Evolutionary conservation across 1,140 invertebrate genomes (phyloP).

Genomic region (Colletes latitarsis): DNA sequence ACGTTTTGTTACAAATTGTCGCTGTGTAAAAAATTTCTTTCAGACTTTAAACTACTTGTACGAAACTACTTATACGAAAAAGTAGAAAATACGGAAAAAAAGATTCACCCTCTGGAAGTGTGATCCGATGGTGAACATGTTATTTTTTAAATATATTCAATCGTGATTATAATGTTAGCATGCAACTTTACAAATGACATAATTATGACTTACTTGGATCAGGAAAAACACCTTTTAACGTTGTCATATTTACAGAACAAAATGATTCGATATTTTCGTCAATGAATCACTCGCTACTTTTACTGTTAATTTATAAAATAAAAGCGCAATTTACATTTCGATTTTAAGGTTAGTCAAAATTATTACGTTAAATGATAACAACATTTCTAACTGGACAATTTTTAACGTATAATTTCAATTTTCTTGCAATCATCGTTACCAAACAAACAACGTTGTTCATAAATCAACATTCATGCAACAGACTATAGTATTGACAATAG

Average conservation of each 20-base stretch:
- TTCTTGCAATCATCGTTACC: constrained; percentile 39
- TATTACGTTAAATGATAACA: constrained; percentile 3
- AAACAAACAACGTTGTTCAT: constrained; percentile 64
- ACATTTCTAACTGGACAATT: constrained; percentile 17
- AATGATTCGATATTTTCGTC: background rate
- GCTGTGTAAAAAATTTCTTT: no score
- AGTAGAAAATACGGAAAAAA: no score
- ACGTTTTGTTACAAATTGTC: no score
- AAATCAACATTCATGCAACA: constrained; percentile 35
- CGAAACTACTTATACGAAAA: no score
- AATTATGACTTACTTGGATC: constrained; percentile 72
- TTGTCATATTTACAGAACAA: constrained; percentile 62
- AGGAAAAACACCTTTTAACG: constrained; percentile 77
- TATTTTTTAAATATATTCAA: no score
- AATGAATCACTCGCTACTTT: background rate
- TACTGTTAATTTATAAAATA: constrained; percentile 29
- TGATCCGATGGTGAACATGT: no score
- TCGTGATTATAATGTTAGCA: no score
- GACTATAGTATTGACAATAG: background rate
- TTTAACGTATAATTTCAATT: constrained; percentile 59
- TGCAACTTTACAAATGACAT: no score
- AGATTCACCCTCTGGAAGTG: no score
- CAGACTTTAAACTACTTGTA: no score
- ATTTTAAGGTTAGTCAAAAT: background rate
- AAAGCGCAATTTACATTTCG: constrained; percentile 33